phyloP scores from a whole-genome alignment of 2,888 invertebrate species.

The Ephialtes manifestator region DNA sequence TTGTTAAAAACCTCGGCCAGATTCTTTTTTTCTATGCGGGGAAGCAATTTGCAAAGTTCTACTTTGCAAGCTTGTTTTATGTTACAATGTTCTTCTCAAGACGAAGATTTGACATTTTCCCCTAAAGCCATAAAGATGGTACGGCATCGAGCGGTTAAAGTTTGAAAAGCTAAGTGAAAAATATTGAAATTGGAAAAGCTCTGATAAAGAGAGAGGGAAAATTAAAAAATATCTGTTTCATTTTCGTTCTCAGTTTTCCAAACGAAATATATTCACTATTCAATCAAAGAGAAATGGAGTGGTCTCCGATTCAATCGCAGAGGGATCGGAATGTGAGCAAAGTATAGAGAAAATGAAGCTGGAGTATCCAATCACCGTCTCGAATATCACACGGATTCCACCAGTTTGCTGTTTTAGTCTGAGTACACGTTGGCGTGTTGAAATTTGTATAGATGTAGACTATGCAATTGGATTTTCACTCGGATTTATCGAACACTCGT shows the following conservation, averaged over 20 bases:
- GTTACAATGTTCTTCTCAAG: background rate
- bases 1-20: no score
- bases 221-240: conserved; percentile 26
- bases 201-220: background rate
- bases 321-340: conserved; percentile 23
- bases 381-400: conserved; percentile 39
- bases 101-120: background rate
- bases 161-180: background rate
- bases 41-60: no score
- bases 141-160: background rate
- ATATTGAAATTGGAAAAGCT: background rate
- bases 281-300: conserved; percentile 22
- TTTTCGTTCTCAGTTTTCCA: conserved; percentile 23
- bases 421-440: conserved; percentile 34
- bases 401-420: conserved; percentile 12
- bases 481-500: conserved; percentile 48
- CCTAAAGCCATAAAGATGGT: background rate
- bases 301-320: conserved; percentile 17
- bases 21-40: no score
- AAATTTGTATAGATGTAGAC: conserved; percentile 43
- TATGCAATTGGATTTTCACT: conserved; percentile 45
- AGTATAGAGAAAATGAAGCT: conserved; percentile 40
- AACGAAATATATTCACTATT: conserved; percentile 35
- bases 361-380: conserved; percentile 44
- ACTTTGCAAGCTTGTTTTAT: no score